phyloP scores from a whole-genome alignment of 2,797 vertebrate species.

The Hapalemur alaotrensis region DNA sequence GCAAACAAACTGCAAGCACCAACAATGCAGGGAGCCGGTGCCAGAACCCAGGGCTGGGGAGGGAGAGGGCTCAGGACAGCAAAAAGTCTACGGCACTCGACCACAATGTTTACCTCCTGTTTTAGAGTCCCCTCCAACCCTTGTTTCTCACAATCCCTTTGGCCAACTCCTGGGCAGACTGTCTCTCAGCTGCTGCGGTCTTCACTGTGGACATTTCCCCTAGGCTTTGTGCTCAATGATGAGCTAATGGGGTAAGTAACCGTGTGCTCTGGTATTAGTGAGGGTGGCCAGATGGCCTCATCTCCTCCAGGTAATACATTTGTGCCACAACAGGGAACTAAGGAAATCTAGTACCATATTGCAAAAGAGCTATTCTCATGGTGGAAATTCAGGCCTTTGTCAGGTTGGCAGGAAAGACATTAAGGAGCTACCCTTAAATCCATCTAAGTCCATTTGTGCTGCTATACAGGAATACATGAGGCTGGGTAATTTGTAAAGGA shows the following conservation, averaged over 20 bases:
- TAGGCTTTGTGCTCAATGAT: neutral
- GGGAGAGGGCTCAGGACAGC: neutral
- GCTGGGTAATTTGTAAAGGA: neutral
- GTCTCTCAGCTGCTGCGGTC: neutral
- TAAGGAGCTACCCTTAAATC: neutral
- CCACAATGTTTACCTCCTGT: neutral
- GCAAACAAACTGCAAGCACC: neutral
- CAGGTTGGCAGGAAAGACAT: neutral
- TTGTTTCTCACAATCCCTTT: neutral
- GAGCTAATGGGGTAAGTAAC: neutral
- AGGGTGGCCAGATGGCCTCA: neutral
- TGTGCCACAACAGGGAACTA: neutral
- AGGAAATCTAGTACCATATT: neutral
- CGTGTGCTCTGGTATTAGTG: neutral
- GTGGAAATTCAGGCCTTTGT: neutral
- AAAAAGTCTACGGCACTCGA: fast-evolving
- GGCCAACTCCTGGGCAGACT: neutral
- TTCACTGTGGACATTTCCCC: neutral
- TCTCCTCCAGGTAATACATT: neutral
- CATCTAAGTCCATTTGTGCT: neutral
- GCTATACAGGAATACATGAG: neutral
- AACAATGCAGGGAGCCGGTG: neutral
- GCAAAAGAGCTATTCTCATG: neutral
- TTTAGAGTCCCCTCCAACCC: neutral
- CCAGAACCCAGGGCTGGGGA: too few relatives aligned